Conservation (phyloP, 2,888 invertebrate species). For the Parascotia fuliginaria region DNA sequence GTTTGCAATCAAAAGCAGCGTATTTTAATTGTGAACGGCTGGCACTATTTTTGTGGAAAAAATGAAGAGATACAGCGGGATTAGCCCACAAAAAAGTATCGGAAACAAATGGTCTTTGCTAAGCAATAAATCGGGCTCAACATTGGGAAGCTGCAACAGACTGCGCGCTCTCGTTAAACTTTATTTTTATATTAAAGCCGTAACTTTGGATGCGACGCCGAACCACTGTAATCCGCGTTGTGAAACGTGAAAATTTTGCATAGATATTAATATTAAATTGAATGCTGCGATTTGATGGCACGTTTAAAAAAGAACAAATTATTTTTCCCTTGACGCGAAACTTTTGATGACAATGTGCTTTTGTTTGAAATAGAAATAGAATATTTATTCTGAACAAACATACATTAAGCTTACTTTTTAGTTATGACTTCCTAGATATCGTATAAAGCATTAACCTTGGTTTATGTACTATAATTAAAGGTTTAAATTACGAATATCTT, state of each 20-base stretch:
- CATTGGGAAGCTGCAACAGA: slow-evolving; percentile 74
- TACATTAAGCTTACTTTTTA: background rate
- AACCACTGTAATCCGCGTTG: slow-evolving; percentile 72
- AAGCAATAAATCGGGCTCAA: slow-evolving; percentile 78
- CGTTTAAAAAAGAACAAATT: slow-evolving; percentile 14
- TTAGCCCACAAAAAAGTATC: slow-evolving; percentile 68
- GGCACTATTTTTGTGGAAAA: slow-evolving; percentile 26
- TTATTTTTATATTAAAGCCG: slow-evolving; percentile 83
- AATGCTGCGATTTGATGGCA: slow-evolving; percentile 26
- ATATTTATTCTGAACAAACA: background rate
- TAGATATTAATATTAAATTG: slow-evolving; percentile 47
- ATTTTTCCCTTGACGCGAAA: slow-evolving; percentile 11
- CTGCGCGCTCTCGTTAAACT: slow-evolving; percentile 79
- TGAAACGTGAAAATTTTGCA: slow-evolving; percentile 64
- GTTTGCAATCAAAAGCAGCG: background rate
- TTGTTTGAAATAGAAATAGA: slow-evolving; percentile 4
- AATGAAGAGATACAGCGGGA: slow-evolving; percentile 49
- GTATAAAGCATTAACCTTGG: no score
- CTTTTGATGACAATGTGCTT: slow-evolving; percentile 10
- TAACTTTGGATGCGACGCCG: slow-evolving; percentile 71
- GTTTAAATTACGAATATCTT: no score
- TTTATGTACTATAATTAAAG: no score
- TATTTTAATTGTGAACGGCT: slow-evolving; percentile 26
- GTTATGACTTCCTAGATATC: background rate
- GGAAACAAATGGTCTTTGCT: slow-evolving; percentile 68